Evolutionary conservation across 2,113 vertebrate genomes (phyloP).

Genomic region (Cephalopholis sonnerati): DNA sequence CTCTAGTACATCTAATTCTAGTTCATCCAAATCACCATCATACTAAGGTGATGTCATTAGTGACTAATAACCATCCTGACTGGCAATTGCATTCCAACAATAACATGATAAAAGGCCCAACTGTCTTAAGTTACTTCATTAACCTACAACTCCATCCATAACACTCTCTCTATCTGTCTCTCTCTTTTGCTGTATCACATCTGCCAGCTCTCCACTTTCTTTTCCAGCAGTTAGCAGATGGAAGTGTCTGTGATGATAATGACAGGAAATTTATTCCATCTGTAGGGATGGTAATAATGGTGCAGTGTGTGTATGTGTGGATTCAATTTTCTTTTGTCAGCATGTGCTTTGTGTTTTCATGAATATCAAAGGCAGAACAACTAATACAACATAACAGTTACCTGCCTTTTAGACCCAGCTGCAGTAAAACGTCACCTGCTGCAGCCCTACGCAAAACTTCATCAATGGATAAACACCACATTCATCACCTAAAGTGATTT

Average conservation of each 20-base stretch:
- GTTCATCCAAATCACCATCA: not conserved
- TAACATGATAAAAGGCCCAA: not conserved
- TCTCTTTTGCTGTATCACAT: conserved; percentile 22
- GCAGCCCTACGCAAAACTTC: not conserved
- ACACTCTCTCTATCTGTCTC: not conserved
- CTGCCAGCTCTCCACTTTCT: conserved; percentile 48
- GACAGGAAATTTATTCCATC: conserved; percentile 74
- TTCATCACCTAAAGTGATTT: not conserved
- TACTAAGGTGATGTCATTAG: conserved; percentile 22
- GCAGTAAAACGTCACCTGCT: not conserved
- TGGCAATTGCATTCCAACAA: conserved; percentile 5
- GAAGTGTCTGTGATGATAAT: conserved; percentile 64
- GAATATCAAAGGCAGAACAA: conserved; percentile 13
- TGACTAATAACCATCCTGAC: not conserved
- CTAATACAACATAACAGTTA: not conserved
- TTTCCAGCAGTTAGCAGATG: conserved; percentile 65
- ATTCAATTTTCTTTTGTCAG: conserved; percentile 36
- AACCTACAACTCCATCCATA: conserved; percentile 2
- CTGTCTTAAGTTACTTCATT: conserved; percentile 10
- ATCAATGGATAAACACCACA: not conserved
- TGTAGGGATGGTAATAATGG: conserved; percentile 46
- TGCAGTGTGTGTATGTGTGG: not conserved
- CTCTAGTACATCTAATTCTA: too few species aligned
- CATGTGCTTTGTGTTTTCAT: not conserved
- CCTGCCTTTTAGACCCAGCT: not conserved